Percentiles rank a stretch among this genome's conserved stretches.
Evolutionary conservation across 2,797 vertebrate genomes (phyloP).

Genomic region (Parauchenoglanis punctatus): DNA sequence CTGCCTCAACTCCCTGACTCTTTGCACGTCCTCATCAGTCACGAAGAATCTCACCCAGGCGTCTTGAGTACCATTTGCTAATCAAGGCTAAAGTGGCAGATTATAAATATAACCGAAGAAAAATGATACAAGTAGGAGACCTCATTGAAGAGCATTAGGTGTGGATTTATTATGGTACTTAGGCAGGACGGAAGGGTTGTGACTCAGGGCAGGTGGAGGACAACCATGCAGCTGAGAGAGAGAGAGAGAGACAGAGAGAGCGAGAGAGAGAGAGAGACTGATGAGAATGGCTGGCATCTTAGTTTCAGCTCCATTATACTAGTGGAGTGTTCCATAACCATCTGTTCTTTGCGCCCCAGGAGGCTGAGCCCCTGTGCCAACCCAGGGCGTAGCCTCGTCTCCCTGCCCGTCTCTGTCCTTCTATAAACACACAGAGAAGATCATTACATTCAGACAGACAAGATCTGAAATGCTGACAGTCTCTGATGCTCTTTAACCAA

Average conservation of each 20-base stretch:
- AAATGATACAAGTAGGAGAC: constrained; percentile 84
- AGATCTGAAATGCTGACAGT: not conserved
- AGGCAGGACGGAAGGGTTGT: constrained; percentile 75
- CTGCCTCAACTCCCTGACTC: constrained; percentile 20
- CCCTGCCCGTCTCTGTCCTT: constrained; percentile 30
- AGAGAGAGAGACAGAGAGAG: constrained; percentile 24
- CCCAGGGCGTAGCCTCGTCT: constrained; percentile 30
- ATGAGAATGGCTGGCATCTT: constrained; percentile 46
- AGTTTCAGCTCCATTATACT: constrained; percentile 52
- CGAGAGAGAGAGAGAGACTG: constrained; percentile 36
- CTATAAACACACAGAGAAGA: constrained; percentile 13
- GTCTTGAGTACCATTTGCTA: constrained; percentile 80
- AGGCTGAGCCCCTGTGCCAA: constrained; percentile 45
- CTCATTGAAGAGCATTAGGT: constrained; percentile 81
- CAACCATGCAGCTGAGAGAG: constrained; percentile 57
- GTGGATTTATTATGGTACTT: constrained; percentile 83
- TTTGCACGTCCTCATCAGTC: constrained; percentile 53
- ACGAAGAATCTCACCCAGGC: constrained; percentile 68
- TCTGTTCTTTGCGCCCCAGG: constrained; percentile 49
- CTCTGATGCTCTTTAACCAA: not conserved
- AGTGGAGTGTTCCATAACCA: constrained; percentile 52
- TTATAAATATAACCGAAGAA: constrained; percentile 81
- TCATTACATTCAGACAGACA: constrained; percentile 23
- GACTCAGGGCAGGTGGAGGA: constrained; percentile 67
- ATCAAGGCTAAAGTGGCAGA: constrained; percentile 83